These are phyloP conservation scores for Galbula dea DNA, from an alignment of 2,113 vertebrate genomes.

Conservation along the genomic window DNA sequence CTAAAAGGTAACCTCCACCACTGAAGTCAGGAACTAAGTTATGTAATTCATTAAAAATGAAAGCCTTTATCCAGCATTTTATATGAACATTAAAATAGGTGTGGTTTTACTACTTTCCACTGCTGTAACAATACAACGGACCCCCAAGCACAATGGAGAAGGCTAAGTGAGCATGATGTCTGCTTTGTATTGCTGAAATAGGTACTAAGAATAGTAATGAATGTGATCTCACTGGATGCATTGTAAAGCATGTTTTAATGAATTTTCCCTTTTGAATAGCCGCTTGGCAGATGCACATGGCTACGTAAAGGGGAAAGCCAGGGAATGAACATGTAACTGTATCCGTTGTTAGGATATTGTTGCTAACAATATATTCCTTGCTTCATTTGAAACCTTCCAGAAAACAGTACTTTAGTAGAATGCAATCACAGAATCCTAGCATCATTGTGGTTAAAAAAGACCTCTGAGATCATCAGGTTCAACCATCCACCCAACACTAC, in stretches of 20 bases:
- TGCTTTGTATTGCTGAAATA: not conserved
- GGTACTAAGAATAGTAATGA: conserved; percentile 7
- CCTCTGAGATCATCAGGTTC: no score
- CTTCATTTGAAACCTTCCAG: not conserved
- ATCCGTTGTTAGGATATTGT: not conserved
- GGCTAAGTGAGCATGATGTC: not conserved
- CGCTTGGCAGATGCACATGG: not conserved
- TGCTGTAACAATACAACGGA: not conserved
- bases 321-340: not conserved
- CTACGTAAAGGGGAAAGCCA: not conserved
- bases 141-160: not conserved
- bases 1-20: not conserved
- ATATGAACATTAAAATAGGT: conserved; percentile 29
- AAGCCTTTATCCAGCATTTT: conserved; percentile 28
- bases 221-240: not conserved
- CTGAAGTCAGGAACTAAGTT: conserved; percentile 11
- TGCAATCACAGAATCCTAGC: not conserved
- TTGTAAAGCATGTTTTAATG: conserved; percentile 2
- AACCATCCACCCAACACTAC: no score
- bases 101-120: conserved; percentile 32
- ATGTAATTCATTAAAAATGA: conserved; percentile 7
- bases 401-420: not conserved
- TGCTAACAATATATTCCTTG: not conserved
- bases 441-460: no score
- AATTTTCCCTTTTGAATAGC: not conserved